Conservation (phyloP, 2,797 vertebrate genomes). For the Podarcis lilfordi region DNA sequence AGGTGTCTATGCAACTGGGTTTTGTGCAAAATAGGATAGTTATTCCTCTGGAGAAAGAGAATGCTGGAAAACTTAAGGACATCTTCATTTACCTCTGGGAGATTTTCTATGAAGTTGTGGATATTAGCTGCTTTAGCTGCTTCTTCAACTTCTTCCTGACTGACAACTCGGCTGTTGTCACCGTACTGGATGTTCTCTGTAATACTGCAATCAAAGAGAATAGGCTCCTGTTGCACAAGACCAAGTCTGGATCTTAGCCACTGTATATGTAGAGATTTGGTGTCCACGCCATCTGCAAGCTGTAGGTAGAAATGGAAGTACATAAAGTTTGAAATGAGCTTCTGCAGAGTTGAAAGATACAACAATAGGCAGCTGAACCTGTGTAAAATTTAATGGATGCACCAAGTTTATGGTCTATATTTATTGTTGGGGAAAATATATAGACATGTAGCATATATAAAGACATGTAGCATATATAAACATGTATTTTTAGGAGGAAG, state of each 20-base stretch:
- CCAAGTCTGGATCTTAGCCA: constrained; percentile 77
- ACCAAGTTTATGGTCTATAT: no score
- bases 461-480: not conserved
- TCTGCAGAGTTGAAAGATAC: not conserved
- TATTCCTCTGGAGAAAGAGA: not conserved
- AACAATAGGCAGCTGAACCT: not conserved
- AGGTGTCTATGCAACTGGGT: not conserved
- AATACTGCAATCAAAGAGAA: constrained; percentile 81
- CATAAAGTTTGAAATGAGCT: not conserved
- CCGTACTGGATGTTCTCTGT: constrained; percentile 81
- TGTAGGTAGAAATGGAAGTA: constrained; percentile 63
- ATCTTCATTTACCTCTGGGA: constrained; percentile 75
- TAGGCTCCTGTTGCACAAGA: constrained; percentile 82
- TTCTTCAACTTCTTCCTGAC: constrained; percentile 75
- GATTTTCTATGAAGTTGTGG: constrained; percentile 77
- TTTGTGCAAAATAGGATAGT: not conserved
- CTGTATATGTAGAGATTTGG: constrained; percentile 74
- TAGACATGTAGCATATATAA: not conserved
- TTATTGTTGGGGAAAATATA: not conserved
- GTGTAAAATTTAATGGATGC: not conserved
- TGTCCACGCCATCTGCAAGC: constrained; percentile 77
- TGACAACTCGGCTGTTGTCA: constrained; percentile 73
- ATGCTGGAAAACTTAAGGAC: not conserved
- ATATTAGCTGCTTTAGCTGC: constrained; percentile 81
- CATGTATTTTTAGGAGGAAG: not conserved